Evolutionary conservation across 1,140 invertebrate genomes (phyloP), one percentile per base, ranked within the genome.

Genomic region (Acromyrmex charruanus): DNA sequence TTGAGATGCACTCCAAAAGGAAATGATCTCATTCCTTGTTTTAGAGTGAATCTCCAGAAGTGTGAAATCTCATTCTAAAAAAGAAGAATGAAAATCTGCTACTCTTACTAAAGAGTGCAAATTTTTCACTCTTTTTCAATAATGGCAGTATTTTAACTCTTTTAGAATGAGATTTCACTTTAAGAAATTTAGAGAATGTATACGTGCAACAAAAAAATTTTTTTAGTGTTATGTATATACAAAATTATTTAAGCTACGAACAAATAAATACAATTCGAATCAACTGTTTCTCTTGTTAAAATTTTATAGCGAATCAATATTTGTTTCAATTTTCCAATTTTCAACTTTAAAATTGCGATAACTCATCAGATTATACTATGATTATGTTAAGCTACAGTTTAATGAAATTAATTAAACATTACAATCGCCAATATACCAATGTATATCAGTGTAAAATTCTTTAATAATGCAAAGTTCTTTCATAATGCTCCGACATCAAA

Each of bases 311-410:
- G 3, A 58, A 3, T 58, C 4, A 21, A 39, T 12, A 72, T 16
- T 53, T 58, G 18, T 58, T n/a, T 18, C 28, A 58, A 58, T 44
- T 74, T 71, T 71, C 3, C 25, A 31, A 63, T 63, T 31, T 68
- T 21, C 4, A 44, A 14, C 5, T 14, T 68, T 39, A 44, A 21
- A n/a, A 39, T 66, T 66, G 9, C n/a, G 44, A 44, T 1, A 1
- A 68, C 39, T 68, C 3, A 1, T 65, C 7, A 4, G 3, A 44
- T 25, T 25, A 25, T 65, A 66, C 9, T 39, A 39, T 39, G 9
- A 44, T 44, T 44, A 44, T 12, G 39, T 35, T 66, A 39, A 18
- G 28, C 7, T 65, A 10, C 31, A 65, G 4, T 28, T 16, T 3
- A 68, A 14, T 68, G 44, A 68, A 44, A 68, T 12, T 44, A 49